phyloP scores from a whole-genome alignment of 2,113 vertebrate species.

The Daphoenositta chrysoptera region DNA sequence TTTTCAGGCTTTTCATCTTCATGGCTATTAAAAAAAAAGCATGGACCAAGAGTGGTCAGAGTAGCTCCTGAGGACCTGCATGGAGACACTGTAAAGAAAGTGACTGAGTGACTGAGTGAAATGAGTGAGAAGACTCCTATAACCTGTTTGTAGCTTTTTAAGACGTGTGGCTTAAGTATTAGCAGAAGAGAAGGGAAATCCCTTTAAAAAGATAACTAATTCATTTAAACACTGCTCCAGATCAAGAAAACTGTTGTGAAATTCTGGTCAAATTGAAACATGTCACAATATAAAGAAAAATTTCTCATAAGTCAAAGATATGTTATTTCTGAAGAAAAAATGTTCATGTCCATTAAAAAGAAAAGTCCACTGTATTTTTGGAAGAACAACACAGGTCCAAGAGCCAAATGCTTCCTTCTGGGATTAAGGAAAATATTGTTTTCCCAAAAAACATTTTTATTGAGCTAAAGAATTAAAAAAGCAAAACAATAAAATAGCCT shows the following conservation, averaged over 20 bases:
- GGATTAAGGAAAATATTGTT: not conserved
- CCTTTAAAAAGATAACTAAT: not conserved
- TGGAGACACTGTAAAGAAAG: not conserved
- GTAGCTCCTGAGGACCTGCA: not conserved
- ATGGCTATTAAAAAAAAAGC: not conserved
- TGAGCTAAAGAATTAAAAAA: not conserved
- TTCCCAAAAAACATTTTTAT: not conserved
- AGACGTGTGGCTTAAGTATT: not conserved
- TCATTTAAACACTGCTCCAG: not conserved
- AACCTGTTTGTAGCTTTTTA: not conserved
- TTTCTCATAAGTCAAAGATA: not conserved
- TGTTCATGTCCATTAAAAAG: not conserved
- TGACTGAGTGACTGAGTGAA: not conserved
- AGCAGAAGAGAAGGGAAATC: not conserved
- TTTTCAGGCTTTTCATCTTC: not conserved
- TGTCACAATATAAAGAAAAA: not conserved
- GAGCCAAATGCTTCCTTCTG: not conserved
- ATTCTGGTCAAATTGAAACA: not conserved
- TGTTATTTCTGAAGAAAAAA: not conserved
- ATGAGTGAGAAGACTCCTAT: not conserved
- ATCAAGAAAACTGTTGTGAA: not conserved
- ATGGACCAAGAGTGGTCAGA: not conserved
- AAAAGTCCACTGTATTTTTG: not conserved
- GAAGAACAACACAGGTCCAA: not conserved
- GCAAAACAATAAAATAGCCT: not conserved